Evolutionary conservation across 2,113 vertebrate genomes (phyloP), one percentile per base, ranked within the genome.

Genomic region (Cercocebus atys): DNA sequence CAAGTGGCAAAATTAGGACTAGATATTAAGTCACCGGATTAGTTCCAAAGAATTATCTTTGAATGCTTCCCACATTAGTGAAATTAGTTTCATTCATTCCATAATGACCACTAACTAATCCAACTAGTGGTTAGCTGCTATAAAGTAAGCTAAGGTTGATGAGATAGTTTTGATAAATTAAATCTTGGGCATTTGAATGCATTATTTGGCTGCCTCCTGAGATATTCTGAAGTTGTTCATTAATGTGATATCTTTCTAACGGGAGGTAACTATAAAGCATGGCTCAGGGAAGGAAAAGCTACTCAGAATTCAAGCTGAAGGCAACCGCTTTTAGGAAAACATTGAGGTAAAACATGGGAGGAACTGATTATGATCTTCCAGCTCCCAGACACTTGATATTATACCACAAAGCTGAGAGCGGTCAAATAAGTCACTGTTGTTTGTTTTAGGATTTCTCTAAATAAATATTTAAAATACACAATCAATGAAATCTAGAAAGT

Each of bases 361-460:
- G 52, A 93, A 70, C 50, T 83, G 40, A 35, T 91, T 68, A 8
- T 88, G 70, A 66, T 70, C 81, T 95, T 68, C n/a, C 25, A 72
- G 73, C 23, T 82, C 90, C 61, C 32, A 85, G 93, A 90, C 38
- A 59, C 50, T 84, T 73, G 92, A 72, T 88, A 27, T 12, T 81
- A 27, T 45, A 47, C 6, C 16, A n/a, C 1, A 38, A 90, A 72
- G 66, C 86, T 38, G 32, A 25, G 10, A 47, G 52, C n/a, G 75
- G 91, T 88, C 82, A 91, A 82, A 70, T 43, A 86, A 89, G 52
- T 89, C 75, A 83, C 73, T 79, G 45, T 18, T 92, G 61, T 92
- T 95, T 88, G 70, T 83, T 88, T 95, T 93, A 97, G 94, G 79
- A 76, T 95, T 96, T 92, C 86, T 79, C n/a, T 95, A 94, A 96